These are phyloP conservation scores for Junonia oenone DNA, from an alignment of 2,888 invertebrate genomes.

Conservation along the genomic window DNA sequence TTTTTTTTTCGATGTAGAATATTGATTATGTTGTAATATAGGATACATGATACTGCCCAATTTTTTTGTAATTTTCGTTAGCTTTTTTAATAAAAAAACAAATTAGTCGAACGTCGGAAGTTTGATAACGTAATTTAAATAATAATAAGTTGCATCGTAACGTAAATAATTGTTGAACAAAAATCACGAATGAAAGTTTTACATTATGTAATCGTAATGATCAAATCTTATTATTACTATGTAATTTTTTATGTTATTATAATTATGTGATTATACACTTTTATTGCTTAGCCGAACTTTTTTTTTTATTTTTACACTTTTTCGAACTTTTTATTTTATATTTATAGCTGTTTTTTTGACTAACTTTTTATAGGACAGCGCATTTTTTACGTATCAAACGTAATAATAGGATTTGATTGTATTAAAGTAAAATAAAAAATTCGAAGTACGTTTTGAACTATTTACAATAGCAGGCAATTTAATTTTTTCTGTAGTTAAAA, in stretches of 20 bases:
- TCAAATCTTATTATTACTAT: slow-evolving; percentile 38
- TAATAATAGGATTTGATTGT: slow-evolving; percentile 38
- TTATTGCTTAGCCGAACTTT: slow-evolving; percentile 9
- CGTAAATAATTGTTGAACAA: slow-evolving; percentile 54
- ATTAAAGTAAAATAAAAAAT: slow-evolving; percentile 40
- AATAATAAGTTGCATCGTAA: slow-evolving; percentile 48
- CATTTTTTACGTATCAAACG: slow-evolving; percentile 16
- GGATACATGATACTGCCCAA: slow-evolving; percentile 72
- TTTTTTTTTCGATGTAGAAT: slow-evolving; percentile 70
- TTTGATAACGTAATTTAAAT: slow-evolving; percentile 43
- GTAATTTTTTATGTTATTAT: background rate
- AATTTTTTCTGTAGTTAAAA: slow-evolving; percentile 40
- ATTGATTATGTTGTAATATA: slow-evolving; percentile 72
- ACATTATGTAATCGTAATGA: slow-evolving; percentile 31
- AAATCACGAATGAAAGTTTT: slow-evolving; percentile 39
- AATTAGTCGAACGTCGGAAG: slow-evolving; percentile 36
- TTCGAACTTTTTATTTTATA: slow-evolving; percentile 9
- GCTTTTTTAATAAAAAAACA: slow-evolving; percentile 41
- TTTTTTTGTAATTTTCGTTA: slow-evolving; percentile 56
- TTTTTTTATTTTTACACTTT: slow-evolving; percentile 15
- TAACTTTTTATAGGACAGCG: slow-evolving; percentile 1
- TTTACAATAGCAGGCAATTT: slow-evolving; percentile 66
- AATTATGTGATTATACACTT: background rate
- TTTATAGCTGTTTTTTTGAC: slow-evolving; percentile 17
- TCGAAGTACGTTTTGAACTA: slow-evolving; percentile 50